Evolutionary conservation across 2,113 vertebrate species (phyloP).

Genomic region (Erinaceus europaeus): DNA sequence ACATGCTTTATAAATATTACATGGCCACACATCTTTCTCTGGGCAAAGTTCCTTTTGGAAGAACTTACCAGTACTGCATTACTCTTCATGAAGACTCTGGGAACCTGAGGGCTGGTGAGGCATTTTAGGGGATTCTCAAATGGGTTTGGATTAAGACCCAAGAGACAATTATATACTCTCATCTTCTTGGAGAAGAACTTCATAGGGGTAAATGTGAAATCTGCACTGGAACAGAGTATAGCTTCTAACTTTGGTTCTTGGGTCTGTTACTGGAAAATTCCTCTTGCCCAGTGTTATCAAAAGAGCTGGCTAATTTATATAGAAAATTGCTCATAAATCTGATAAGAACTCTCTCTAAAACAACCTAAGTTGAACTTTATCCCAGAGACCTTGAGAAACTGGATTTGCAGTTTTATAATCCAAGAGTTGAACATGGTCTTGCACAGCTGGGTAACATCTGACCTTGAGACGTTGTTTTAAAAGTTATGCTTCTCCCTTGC

Average conservation of each 20-base stretch:
- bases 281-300: constrained; percentile 38
- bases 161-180: neutral
- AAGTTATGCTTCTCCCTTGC: constrained; percentile 50
- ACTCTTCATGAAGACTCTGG: neutral
- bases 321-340: constrained; percentile 51
- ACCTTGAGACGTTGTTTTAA: constrained; percentile 72
- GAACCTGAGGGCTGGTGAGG: neutral
- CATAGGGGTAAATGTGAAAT: neutral
- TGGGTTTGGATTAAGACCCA: neutral
- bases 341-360: constrained; percentile 41
- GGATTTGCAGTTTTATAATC: constrained; percentile 56
- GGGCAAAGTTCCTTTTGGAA: constrained; percentile 10
- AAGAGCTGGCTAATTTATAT: constrained; percentile 47
- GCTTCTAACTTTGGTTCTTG: neutral
- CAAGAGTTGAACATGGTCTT: constrained; percentile 36
- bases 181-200: constrained; percentile 15
- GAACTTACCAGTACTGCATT: neutral
- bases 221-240: constrained; percentile 1
- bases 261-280: constrained; percentile 49
- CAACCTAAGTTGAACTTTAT: constrained; percentile 61
- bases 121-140: neutral
- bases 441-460: constrained; percentile 53
- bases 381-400: constrained; percentile 60
- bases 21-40: constrained; percentile 11
- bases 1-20: neutral